Evolutionary conservation across 2,888 invertebrate genomes (phyloP).

Genomic region (Drosophila neotestacea): DNA sequence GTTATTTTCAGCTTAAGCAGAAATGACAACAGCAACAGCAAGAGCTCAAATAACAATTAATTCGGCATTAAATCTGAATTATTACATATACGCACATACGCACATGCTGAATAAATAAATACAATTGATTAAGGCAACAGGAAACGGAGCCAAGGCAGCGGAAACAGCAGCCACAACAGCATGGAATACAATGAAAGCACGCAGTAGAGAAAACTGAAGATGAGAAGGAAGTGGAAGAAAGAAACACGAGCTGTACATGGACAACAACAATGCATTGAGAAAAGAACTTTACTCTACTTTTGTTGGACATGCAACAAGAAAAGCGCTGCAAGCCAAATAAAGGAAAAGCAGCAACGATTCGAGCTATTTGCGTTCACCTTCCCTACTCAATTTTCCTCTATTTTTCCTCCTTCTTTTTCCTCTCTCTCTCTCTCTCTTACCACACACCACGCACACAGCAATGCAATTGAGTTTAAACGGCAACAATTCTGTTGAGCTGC

Average conservation of each 20-base stretch:
- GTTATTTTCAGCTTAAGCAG: slow-evolving; percentile 34
- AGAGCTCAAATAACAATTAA: slow-evolving; percentile 38
- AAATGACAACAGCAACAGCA: slow-evolving; percentile 9
- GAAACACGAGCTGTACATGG: slow-evolving; percentile 24
- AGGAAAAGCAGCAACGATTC: slow-evolving; percentile 30
- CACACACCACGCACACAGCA: slow-evolving; percentile 23
- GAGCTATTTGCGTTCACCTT: slow-evolving; percentile 26
- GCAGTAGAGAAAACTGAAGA: slow-evolving; percentile 4
- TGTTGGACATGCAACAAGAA: slow-evolving; percentile 50
- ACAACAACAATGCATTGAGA: slow-evolving; percentile 7
- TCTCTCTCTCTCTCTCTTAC: background rate
- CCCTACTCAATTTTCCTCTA: background rate
- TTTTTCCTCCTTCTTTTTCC: background rate
- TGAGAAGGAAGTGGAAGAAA: background rate
- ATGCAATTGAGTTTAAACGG: slow-evolving; percentile 74
- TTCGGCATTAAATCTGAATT: slow-evolving; percentile 46
- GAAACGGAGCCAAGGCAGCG: slow-evolving; percentile 40
- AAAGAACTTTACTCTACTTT: slow-evolving; percentile 43
- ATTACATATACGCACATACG: slow-evolving; percentile 41
- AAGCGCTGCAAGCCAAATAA: slow-evolving; percentile 39
- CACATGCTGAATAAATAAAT: slow-evolving; percentile 35
- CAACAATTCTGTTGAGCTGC: slow-evolving; percentile 56
- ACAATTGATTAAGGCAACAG: slow-evolving; percentile 43
- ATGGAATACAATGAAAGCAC: slow-evolving; percentile 26
- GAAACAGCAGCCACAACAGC: slow-evolving; percentile 30